Evolutionary conservation across 2,797 vertebrate genomes (phyloP).

Genomic region (Allobates femoralis): DNA sequence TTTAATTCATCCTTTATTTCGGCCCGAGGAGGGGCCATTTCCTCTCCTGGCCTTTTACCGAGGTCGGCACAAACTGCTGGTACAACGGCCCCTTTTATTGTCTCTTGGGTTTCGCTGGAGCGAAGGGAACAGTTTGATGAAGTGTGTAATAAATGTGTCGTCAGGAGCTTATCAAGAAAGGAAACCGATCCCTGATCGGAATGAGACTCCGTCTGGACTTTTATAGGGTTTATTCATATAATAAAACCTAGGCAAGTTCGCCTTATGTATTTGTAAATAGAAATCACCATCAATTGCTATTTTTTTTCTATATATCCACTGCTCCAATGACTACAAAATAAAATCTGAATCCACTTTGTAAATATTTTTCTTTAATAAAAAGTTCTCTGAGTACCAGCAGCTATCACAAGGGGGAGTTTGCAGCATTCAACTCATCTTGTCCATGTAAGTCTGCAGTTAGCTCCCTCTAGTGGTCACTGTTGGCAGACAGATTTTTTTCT

Average conservation of each 20-base stretch:
- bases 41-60: constrained; percentile 27
- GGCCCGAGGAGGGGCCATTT: constrained; percentile 26
- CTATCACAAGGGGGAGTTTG: too few relatives aligned
- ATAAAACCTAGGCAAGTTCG: neutral
- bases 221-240: neutral
- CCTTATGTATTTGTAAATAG: neutral
- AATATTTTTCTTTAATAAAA: neutral
- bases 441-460: neutral
- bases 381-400: too few relatives aligned
- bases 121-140: neutral
- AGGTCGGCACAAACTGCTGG: neutral
- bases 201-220: neutral
- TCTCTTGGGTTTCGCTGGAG: neutral
- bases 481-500: neutral
- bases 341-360: neutral
- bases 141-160: constrained; percentile 18
- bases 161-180: constrained; percentile 1
- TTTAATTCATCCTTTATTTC: neutral
- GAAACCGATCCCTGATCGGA: constrained; percentile 11
- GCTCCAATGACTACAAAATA: too few relatives aligned
- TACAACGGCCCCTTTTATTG: neutral
- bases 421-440: too few relatives aligned
- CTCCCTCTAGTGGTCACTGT: neutral
- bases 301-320: neutral
- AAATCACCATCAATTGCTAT: neutral